Evolutionary conservation across 1,140 invertebrate species (phyloP), one percentile per base, ranked within the genome.

Genomic region (Scaptomyza hsui): DNA sequence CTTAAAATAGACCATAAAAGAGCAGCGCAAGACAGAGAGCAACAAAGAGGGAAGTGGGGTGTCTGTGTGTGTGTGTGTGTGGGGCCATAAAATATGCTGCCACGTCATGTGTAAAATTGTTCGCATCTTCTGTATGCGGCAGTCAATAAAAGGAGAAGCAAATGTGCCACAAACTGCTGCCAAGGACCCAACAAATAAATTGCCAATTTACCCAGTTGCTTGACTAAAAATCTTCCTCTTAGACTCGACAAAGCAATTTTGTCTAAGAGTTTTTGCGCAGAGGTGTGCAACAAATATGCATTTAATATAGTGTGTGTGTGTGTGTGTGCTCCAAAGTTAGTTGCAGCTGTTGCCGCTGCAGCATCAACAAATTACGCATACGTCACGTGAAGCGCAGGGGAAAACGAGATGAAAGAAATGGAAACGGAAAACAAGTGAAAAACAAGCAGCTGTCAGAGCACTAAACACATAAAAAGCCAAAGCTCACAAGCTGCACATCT

Each of bases 341-440:
- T 13, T 48, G 49, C 52, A 60, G 26, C 47, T 52, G 53, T 49
- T 45, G 29, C 26, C n/a, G 68, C 44, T 57, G 69, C 49, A 60
- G 61, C 65, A 63, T 71, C 70, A 68, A 82, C 79, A 86, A 86
- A 88, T 85, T 88, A 88, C 82, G 75, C 78, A 86, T 81, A 86
- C 81, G 81, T 70, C 81, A 70, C 39, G 77, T 86, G 52, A 42
- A n/a, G 35, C 18, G 35, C 18, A 5, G 19, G n/a, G 44, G 15
- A 13, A 7, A n/a, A 49, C 7, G 1, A 9, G n/a, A n/a, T n/a
- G n/a, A n/a, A n/a, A n/a, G n/a, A n/a, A n/a, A n/a, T n/a, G n/a
- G n/a, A n/a, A n/a, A n/a, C n/a, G 16, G 10, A 19, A 9, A 10
- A 12, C 16, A 21, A 64, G 68, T 45, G 68, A 59, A 51, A 65